These are phyloP conservation scores for Miniopterus natalensis DNA, from an alignment of 2,113 vertebrate species.

Conservation along the genomic window DNA sequence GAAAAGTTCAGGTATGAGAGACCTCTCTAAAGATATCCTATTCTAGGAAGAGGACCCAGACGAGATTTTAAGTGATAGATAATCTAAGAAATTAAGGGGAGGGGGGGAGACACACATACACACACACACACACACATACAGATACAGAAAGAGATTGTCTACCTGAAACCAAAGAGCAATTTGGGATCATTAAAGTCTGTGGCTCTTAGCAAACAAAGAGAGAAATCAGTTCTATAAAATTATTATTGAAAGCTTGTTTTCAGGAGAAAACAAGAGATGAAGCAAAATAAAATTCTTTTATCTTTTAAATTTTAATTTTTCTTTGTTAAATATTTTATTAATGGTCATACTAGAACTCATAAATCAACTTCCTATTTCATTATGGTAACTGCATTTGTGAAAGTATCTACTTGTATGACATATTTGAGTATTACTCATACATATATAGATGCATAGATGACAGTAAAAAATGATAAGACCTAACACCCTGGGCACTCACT, in stretches of 20 bases:
- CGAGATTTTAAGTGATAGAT: neutral
- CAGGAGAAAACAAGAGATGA: neutral
- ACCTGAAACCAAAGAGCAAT: neutral
- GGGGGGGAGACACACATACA: too few species aligned
- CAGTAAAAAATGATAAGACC: neutral
- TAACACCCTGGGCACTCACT: neutral
- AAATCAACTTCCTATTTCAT: neutral
- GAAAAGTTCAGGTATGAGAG: neutral
- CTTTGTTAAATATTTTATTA: conserved; percentile 29
- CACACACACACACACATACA: neutral
- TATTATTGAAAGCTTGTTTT: neutral
- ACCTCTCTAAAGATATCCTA: neutral
- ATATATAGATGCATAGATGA: neutral
- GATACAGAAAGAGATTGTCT: neutral
- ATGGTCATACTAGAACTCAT: neutral
- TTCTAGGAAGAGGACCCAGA: neutral
- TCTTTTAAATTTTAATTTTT: neutral
- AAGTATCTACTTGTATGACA: conserved; percentile 7
- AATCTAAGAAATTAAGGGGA: neutral
- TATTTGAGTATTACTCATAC: neutral
- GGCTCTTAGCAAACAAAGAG: conserved; percentile 4
- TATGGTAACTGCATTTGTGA: conserved; percentile 3
- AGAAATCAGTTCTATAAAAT: conserved; percentile 23
- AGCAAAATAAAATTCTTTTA: conserved; percentile 43
- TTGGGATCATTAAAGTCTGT: neutral